Evolutionary conservation across 2,888 invertebrate species (phyloP).

Genomic region (Nasonovia ribisnigri): DNA sequence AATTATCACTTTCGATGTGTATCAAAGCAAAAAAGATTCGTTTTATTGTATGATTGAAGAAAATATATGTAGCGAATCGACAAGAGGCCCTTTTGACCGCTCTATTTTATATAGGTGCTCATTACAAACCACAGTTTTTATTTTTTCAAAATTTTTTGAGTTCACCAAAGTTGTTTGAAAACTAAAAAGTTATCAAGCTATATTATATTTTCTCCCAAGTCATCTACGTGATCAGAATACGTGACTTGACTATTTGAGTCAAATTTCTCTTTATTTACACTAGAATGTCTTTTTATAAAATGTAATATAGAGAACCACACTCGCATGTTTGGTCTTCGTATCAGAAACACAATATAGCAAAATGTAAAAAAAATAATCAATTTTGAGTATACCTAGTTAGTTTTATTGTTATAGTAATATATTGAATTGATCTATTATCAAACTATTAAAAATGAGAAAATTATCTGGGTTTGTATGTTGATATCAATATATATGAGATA

Average conservation of each 20-base stretch:
- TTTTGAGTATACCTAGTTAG: background rate
- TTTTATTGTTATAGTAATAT: no score
- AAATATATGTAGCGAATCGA: background rate
- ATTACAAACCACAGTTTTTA: background rate
- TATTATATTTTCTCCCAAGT: background rate
- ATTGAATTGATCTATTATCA: background rate
- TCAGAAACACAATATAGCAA: background rate
- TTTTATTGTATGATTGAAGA: background rate
- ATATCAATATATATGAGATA: no score
- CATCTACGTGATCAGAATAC: background rate
- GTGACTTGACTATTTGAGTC: background rate
- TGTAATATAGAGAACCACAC: background rate
- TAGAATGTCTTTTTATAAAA: background rate
- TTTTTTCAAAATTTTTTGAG: background rate
- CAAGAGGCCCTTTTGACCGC: background rate
- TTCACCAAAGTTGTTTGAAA: background rate
- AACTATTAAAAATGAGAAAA: background rate
- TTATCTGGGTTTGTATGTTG: background rate
- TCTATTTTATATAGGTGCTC: background rate
- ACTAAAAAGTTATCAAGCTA: slow-evolving; percentile 1
- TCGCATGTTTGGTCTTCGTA: background rate
- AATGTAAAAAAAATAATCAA: background rate
- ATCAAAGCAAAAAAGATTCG: background rate
- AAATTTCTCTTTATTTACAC: background rate
- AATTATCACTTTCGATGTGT: background rate